Base-by-base conservation (phyloP, 2,888 invertebrate genomes). In the Orchesellides sinensis region DNA sequence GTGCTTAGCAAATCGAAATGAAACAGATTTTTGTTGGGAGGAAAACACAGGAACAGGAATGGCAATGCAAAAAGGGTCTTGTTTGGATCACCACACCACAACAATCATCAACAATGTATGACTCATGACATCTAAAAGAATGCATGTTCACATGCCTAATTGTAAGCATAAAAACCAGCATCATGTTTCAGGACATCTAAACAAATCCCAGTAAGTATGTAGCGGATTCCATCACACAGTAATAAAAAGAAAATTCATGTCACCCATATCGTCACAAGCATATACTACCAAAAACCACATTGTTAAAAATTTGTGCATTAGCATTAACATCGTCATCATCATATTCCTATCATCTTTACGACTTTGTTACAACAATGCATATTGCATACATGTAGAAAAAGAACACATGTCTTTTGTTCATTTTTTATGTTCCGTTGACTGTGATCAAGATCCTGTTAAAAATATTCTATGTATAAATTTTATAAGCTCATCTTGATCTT, bases 391-490 rank as follows among this genome's bases (percentile, higher is more conserved):
- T n/a, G n/a, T n/a, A 35, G 59, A 52, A 19, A 45, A 45, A 25
- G 27, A 25, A 68, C 68, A 65, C 74, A 74, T 65, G 74, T 63
- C 61, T 29, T 35, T 61, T 52, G 29, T 35, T 69, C 59, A 59
- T 78, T 29, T 65, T 69, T 52, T 47, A 5, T 54, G 25, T 72
- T 80, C 56, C 72, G 56, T 29, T 66, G n/a, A n/a, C n/a, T n/a
- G 78, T 49, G 47, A 79, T n/a, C 25, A 70, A 72, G 72, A 80
- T 80, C 79, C 79, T 80, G 79, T 80, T 80, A 80, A 70, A 52
- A 23, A 73, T 74, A 69, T 69, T 68, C 65, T 35, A n/a, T 27
- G 12, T 70, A 10, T 45, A 17, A 17, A 40, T 32, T 29, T 69
- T 49, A 63, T 70, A 32, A 21, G n/a, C 32, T 61, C 49, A 8